Percentiles rank a stretch among this genome's conserved stretches.
Evolutionary conservation across 2,113 vertebrate genomes (phyloP).

Genomic region (Paraplagusia blochii): DNA sequence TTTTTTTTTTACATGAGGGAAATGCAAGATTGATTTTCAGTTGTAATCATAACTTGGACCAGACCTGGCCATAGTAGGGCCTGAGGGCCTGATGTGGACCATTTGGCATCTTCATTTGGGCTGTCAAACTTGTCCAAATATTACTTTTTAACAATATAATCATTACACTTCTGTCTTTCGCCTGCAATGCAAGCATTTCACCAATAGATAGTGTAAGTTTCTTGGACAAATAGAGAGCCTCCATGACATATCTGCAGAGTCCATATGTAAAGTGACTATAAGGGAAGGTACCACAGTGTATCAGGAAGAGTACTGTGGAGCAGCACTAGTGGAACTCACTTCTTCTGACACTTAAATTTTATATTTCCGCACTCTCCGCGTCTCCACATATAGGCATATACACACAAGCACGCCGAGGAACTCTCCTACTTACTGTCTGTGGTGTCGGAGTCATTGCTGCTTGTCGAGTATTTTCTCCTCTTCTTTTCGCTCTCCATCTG

Average conservation of each 20-base stretch:
- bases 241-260: conserved; percentile 18
- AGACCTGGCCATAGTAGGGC: too few relatives aligned
- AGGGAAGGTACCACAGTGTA: conserved; percentile 33
- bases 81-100: too few relatives aligned
- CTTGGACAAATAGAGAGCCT: not conserved
- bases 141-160: too few relatives aligned
- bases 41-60: too few relatives aligned
- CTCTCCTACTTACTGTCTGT: conserved; percentile 88
- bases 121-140: too few relatives aligned
- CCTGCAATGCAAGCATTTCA: too few relatives aligned
- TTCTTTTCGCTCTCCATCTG: conserved; percentile 95
- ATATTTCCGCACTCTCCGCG: not conserved
- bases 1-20: too few relatives aligned
- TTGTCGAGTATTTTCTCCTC: conserved; percentile 95
- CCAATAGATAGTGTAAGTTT: too few relatives aligned
- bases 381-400: conserved; percentile 1
- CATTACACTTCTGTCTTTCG: too few relatives aligned
- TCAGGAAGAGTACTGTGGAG: conserved; percentile 11
- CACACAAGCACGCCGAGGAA: not conserved
- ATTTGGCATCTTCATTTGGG: too few relatives aligned
- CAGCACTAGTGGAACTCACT: conserved; percentile 30
- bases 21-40: too few relatives aligned
- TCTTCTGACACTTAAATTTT: conserved; percentile 32
- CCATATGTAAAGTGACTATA: conserved; percentile 14
- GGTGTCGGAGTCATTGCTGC: conserved; percentile 98